These are phyloP conservation scores for Jacana jacana DNA, from an alignment of 2,113 vertebrate species.

Conservation along the genomic window DNA sequence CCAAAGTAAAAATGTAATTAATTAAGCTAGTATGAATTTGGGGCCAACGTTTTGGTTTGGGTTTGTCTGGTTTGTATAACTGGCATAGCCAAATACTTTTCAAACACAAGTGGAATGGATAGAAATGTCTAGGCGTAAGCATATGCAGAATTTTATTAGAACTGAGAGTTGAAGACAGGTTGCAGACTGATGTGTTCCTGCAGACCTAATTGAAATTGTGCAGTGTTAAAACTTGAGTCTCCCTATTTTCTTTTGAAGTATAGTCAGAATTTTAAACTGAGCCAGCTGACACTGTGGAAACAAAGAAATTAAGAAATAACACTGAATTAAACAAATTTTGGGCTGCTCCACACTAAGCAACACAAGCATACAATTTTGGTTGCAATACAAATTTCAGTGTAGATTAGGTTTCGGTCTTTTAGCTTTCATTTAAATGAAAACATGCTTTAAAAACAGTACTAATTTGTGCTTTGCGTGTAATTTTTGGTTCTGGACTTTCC, in stretches of 20 bases:
- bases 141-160: neutral
- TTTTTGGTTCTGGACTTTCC: neutral
- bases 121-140: neutral
- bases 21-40: neutral
- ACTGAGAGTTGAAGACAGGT: neutral
- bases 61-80: neutral
- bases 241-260: neutral
- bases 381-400: neutral
- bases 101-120: neutral
- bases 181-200: neutral
- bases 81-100: neutral
- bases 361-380: neutral
- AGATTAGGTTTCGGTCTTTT: neutral
- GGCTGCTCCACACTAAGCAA: neutral
- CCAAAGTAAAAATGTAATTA: neutral
- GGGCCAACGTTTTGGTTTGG: neutral
- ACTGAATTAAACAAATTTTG: neutral
- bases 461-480: neutral
- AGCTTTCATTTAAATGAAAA: neutral
- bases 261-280: neutral
- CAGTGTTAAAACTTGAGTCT: neutral
- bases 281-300: neutral
- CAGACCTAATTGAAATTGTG: neutral
- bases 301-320: slow-evolving; percentile 1
- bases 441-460: neutral